Evolutionary conservation across 92 coral and sea anemone genomes (phyloP), one percentile per base, ranked within the genome.

Genomic region (Umimayanthus chanpuru): DNA sequence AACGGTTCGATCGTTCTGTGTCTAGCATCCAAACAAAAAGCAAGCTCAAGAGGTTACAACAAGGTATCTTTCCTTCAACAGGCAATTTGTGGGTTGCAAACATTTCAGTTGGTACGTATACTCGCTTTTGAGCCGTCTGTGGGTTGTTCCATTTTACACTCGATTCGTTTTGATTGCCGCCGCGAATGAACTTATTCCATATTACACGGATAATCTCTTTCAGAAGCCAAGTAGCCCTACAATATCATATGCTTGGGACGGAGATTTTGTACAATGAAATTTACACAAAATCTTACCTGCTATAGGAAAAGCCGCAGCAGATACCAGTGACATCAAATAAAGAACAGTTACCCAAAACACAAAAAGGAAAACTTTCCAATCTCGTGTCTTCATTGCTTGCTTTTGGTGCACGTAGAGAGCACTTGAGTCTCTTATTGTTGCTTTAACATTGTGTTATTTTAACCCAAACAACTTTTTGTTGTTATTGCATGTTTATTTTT

Each of bases 401-500:
- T 61, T 61, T 6, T 61, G 68, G n/a, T 20, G 9, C 26, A 20
- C 26, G 7, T 8, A 53, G 20, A 53, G 58, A 20, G 44, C 39
- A 4, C 40, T 71, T 28, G 41, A 18, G 8, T 36, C 3, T 3
- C n/a, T 9, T 39, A 40, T 75, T 39, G 79, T 75, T 4, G 50
- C 53, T 75, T 39, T 6, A 75, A 18, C 23, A 40, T 23, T 40
- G 26, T 20, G 44, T 43, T 75, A 36, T 36, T 73, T 18, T 73
- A 73, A 36, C 40, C 77, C 18, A 30, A 20, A 28, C 20, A 61
- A 18, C 25, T 23, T 7, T 12, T 9, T 26, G 23, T 0, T 78
- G 61, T 78, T 47, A 26, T 49, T 14, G 56, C 82, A 78, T 78
- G n/a, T 78, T 78, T 78, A 78, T 47, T 78, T 78, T 78, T 78